Percentiles rank a stretch among this genome's conserved stretches.
These are phyloP conservation scores for Lamproptera curius DNA, from an alignment of 2,888 invertebrate genomes.

Conservation along the genomic window DNA sequence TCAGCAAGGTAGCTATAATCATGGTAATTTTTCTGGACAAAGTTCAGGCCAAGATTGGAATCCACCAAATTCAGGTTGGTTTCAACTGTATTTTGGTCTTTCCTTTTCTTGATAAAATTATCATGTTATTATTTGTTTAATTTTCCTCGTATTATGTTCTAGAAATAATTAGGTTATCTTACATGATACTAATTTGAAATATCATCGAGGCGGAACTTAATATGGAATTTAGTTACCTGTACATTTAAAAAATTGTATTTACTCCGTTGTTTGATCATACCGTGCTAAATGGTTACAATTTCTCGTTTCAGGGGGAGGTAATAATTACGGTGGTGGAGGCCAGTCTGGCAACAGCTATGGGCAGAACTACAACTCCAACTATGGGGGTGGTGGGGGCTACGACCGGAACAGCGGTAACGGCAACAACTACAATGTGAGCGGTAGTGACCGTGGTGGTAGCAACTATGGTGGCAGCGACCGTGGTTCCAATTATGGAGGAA, in stretches of 20 bases:
- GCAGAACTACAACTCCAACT: conserved; percentile 52
- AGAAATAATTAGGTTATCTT: too few species aligned
- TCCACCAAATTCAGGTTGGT: conserved; percentile 46
- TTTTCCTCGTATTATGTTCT: too few species aligned
- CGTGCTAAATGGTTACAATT: too few species aligned
- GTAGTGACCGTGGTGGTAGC: conserved; percentile 56
- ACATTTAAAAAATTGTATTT: too few species aligned
- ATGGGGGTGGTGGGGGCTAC: conserved; percentile 48
- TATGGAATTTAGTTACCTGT: too few species aligned
- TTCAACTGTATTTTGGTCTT: not conserved
- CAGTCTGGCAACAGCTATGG: conserved; percentile 54
- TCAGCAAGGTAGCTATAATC: conserved; percentile 50
- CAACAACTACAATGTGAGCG: conserved; percentile 46
- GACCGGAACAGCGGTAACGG: conserved; percentile 43
- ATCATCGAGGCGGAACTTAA: too few species aligned
- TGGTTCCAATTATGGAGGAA: conserved; percentile 52
- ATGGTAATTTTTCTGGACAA: conserved; percentile 50
- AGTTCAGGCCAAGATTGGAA: conserved; percentile 56
- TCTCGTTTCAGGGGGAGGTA: conserved; percentile 38
- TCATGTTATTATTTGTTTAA: too few species aligned
- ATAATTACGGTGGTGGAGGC: conserved; percentile 44
- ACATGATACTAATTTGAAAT: too few species aligned
- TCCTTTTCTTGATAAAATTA: not conserved
- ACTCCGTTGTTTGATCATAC: too few species aligned
- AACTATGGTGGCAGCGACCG: conserved; percentile 62